Base-by-base conservation (phyloP, 1,140 invertebrate genomes). In the Musca domestica region DNA sequence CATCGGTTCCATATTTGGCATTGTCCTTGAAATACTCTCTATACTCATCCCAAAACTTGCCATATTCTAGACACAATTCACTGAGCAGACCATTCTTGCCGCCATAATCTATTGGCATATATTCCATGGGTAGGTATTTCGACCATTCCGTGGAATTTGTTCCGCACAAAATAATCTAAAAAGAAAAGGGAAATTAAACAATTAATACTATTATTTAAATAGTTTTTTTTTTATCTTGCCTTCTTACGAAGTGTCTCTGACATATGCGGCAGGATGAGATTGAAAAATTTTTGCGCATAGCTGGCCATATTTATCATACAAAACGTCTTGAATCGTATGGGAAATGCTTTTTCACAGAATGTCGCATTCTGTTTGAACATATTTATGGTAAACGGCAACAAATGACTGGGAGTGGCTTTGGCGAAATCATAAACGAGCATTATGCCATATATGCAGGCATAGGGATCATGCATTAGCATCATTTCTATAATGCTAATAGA, bases 1-100 rank as follows among this genome's bases (percentile, higher is more conserved):
- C 87, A 70, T 87, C 81, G 1, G 83, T 82, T 10, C 83, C 81
- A 71, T 84, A 86, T 70, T 85, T 80, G 20, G 81, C 83, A 19
- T 86, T 83, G 67, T 85, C 82, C 17, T 84, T 72, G 64, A 85
- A 83, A 72, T 82, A 86, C 14, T 83, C 75, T 12, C 80, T 73
- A 54, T 82, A 82, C 15, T 61, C 54, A 49, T 58, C 52, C 15
- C 56, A 34, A 41, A 41, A 5, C 34, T 41, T 41, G 10, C 2
- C 10, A 41, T 9, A 41, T 7, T 52, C 23, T 17, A 2, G n/a
- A n/a, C n/a, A n/a, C n/a, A n/a, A n/a, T n/a, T n/a, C n/a, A n/a
- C n/a, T n/a, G n/a, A n/a, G n/a, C n/a, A n/a, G n/a, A n/a, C n/a
- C n/a, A n/a, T n/a, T n/a, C n/a, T n/a, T n/a, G n/a, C n/a, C n/a